Percentiles rank a stretch among this genome's conserved stretches.
phyloP scores from a whole-genome alignment of 2,113 vertebrate species.

The Ameiurus melas region DNA sequence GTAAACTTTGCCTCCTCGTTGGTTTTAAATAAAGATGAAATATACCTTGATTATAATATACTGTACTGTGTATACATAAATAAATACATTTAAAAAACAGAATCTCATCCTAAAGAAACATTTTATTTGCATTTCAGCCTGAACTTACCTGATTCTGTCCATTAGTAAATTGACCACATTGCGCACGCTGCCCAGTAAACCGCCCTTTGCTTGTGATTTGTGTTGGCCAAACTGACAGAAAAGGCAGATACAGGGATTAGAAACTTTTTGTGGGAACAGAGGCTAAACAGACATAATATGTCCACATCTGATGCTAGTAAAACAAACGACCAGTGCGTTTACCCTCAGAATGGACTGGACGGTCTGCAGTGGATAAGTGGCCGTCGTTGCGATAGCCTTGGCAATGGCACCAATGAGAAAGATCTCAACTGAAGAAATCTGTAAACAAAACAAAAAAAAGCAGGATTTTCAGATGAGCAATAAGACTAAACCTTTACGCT shows the following conservation, averaged over 20 bases:
- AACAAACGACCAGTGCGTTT: slow-evolving; percentile 5
- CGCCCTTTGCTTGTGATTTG: slow-evolving; percentile 67
- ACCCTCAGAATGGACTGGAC: slow-evolving; percentile 80
- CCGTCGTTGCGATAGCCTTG: slow-evolving; percentile 76
- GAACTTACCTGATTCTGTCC: slow-evolving; percentile 74
- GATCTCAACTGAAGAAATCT: slow-evolving; percentile 77
- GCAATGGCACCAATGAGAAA: slow-evolving; percentile 78
- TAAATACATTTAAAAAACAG: no score
- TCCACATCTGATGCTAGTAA: not conserved
- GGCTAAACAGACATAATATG: not conserved
- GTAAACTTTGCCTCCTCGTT: not conserved
- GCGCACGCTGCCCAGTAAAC: slow-evolving; percentile 65
- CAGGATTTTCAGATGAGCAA: not conserved
- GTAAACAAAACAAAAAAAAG: not conserved
- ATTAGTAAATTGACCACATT: slow-evolving; percentile 68
- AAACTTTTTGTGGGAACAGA: not conserved
- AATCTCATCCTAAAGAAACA: not conserved
- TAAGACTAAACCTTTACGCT: not conserved
- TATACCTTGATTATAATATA: not conserved
- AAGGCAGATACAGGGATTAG: not conserved
- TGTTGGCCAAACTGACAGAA: slow-evolving; percentile 75
- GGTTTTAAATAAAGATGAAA: not conserved
- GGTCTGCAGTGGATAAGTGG: slow-evolving; percentile 78
- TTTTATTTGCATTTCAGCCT: slow-evolving; percentile 13
- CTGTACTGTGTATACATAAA: not conserved